Percentiles rank a stretch among this genome's conserved stretches.
These are phyloP conservation scores for Lasius fuliginosus DNA, from an alignment of 2,888 invertebrate species.

Conservation along the genomic window DNA sequence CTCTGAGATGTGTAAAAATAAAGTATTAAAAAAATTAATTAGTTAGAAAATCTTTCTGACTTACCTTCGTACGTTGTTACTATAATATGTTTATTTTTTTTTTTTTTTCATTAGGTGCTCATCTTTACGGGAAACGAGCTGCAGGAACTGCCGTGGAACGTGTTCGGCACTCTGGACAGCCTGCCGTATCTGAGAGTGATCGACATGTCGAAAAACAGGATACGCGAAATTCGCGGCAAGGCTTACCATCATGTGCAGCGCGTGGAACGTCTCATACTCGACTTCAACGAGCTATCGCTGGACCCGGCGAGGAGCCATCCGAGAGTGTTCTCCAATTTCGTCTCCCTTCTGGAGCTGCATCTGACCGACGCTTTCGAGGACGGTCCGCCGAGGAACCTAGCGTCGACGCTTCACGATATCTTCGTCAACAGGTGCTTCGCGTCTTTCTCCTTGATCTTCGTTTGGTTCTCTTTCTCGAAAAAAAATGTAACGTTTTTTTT, in stretches of 20 bases:
- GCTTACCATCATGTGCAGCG: slow-evolving; percentile 91
- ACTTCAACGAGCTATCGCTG: slow-evolving; percentile 91
- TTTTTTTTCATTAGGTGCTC: slow-evolving; percentile 88
- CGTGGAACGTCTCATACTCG: slow-evolving; percentile 90
- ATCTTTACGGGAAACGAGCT: slow-evolving; percentile 92
- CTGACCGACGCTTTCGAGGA: slow-evolving; percentile 92
- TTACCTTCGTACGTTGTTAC: too few relatives aligned
- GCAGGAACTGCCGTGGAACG: slow-evolving; percentile 89
- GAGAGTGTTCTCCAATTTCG: slow-evolving; percentile 90
- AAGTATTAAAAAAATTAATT: too few relatives aligned
- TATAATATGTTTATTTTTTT: not conserved
- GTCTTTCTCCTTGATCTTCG: not conserved
- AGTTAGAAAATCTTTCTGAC: too few relatives aligned
- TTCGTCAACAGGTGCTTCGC: slow-evolving; percentile 88
- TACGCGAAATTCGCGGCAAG: slow-evolving; percentile 91
- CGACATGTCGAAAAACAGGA: slow-evolving; percentile 92
- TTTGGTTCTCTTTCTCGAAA: not conserved
- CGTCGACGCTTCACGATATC: slow-evolving; percentile 90
- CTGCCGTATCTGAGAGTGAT: slow-evolving; percentile 89
- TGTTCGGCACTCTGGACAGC: slow-evolving; percentile 90
- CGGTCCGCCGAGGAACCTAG: slow-evolving; percentile 88
- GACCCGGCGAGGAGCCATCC: slow-evolving; percentile 90
- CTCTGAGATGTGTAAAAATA: too few relatives aligned
- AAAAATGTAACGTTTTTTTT: not conserved
- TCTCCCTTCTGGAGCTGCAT: slow-evolving; percentile 90